phyloP scores from a whole-genome alignment of 1,140 invertebrate genomes.

The Prorops nasuta region DNA sequence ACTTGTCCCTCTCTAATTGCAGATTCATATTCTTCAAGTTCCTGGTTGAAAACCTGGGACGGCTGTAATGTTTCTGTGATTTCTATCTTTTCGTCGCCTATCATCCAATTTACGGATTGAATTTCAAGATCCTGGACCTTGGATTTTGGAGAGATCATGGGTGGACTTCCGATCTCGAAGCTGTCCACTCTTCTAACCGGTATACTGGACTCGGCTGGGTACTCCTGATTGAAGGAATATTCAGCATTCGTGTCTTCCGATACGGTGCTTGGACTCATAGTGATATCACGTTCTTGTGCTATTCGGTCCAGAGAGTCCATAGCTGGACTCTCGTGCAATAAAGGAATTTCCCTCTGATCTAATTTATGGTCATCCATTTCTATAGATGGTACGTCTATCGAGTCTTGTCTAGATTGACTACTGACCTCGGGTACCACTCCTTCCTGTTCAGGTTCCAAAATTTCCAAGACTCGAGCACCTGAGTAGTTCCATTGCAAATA shows the following conservation, averaged over 20 bases:
- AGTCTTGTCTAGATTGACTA: slow-evolving; percentile 38
- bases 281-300: slow-evolving; percentile 37
- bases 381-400: slow-evolving; percentile 44
- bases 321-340: slow-evolving; percentile 41
- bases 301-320: slow-evolving; percentile 42
- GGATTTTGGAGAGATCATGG: slow-evolving; percentile 37
- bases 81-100: slow-evolving; percentile 53
- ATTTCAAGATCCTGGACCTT: slow-evolving; percentile 46
- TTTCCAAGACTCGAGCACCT: slow-evolving; percentile 45
- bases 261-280: slow-evolving; percentile 36
- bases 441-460: slow-evolving; percentile 46
- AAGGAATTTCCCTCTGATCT: slow-evolving; percentile 26
- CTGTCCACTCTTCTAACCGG: slow-evolving; percentile 29
- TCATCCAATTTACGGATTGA: slow-evolving; percentile 50
- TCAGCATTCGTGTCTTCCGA: slow-evolving; percentile 41
- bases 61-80: slow-evolving; percentile 47
- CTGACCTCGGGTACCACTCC: slow-evolving; percentile 40
- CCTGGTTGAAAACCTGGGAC: slow-evolving; percentile 48
- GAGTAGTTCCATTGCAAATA: too few relatives aligned
- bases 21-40: slow-evolving; percentile 49
- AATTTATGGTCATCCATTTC: slow-evolving; percentile 43
- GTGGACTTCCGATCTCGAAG: slow-evolving; percentile 49
- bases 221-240: slow-evolving; percentile 36
- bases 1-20: slow-evolving; percentile 15
- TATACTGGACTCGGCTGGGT: not conserved